Conservation (phyloP, 2,888 invertebrate genomes). For the Microplitis deprimator region DNA sequence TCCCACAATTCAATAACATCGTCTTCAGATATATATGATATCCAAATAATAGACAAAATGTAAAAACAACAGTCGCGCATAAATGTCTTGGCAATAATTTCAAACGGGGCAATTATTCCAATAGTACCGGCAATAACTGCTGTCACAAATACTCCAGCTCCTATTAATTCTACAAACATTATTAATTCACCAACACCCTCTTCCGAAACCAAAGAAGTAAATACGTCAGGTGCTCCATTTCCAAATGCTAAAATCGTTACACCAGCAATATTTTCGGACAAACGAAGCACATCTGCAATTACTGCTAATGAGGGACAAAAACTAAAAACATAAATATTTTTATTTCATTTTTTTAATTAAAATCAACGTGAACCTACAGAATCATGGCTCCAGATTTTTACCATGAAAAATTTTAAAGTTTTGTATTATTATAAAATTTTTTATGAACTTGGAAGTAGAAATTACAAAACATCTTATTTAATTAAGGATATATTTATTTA, state of each 20-base stretch:
- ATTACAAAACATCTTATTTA: too few relatives aligned
- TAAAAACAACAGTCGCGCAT: conserved; percentile 64
- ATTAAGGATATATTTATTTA: too few relatives aligned
- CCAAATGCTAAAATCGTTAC: conserved; percentile 82
- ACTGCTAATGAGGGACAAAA: conserved; percentile 74
- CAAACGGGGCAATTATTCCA: conserved; percentile 74
- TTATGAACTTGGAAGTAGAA: too few relatives aligned
- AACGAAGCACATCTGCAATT: conserved; percentile 70
- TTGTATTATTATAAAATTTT: too few relatives aligned
- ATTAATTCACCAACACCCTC: conserved; percentile 66
- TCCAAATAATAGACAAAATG: conserved; percentile 72
- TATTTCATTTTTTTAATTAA: background rate
- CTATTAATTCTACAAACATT: conserved; percentile 72
- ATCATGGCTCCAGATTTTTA: background rate
- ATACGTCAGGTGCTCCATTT: conserved; percentile 81
- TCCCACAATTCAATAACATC: conserved; percentile 72
- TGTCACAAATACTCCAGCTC: conserved; percentile 77
- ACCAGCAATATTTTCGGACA: conserved; percentile 76
- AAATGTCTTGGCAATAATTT: conserved; percentile 57
- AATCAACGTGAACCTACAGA: background rate
- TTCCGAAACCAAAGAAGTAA: conserved; percentile 75
- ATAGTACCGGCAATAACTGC: conserved; percentile 76
- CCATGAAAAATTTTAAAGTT: too few relatives aligned
- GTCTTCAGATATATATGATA: conserved; percentile 71
- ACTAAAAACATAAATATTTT: conserved; percentile 58